phyloP scores from a whole-genome alignment of 2,888 invertebrate species.

The Masnerella sp. region DNA sequence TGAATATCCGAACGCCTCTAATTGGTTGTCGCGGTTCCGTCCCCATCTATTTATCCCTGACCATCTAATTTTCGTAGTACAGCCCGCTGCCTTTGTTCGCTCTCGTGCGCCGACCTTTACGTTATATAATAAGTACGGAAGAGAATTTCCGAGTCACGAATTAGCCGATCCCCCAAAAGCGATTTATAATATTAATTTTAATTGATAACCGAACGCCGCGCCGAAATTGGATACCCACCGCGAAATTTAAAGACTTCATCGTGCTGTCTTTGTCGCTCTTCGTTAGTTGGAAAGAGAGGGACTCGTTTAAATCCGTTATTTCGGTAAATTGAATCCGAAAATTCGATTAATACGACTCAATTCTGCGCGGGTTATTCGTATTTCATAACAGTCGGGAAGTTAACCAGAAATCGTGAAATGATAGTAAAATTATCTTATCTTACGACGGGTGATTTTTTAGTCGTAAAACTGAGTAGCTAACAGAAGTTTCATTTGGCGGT shows the following conservation, averaged over 20 bases:
- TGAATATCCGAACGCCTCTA: conserved; percentile 46
- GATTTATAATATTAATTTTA: too few species aligned
- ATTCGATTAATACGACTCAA: background rate
- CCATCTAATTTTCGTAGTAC: conserved; percentile 49
- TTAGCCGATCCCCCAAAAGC: too few species aligned
- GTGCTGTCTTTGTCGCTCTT: too few species aligned
- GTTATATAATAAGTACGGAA: background rate
- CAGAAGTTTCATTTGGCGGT: conserved; percentile 28
- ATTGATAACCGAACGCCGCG: too few species aligned
- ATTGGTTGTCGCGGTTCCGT: conserved; percentile 47
- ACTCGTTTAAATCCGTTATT: too few species aligned
- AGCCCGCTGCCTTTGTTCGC: conserved; percentile 23
- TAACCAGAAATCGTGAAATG: conserved; percentile 16
- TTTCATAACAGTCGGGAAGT: too few species aligned
- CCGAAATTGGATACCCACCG: too few species aligned
- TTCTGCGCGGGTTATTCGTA: too few species aligned
- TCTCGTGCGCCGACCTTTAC: conserved; percentile 15
- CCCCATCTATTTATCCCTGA: conserved; percentile 40
- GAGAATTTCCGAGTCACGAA: background rate
- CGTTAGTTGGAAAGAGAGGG: too few species aligned
- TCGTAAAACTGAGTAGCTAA: conserved; percentile 22
- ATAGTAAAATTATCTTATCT: conserved; percentile 24
- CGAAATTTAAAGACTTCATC: too few species aligned
- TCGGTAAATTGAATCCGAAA: too few species aligned
- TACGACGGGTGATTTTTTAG: conserved; percentile 18